Evolutionary conservation across 2,797 vertebrate species (phyloP).

Genomic region (Onychomys torridus): DNA sequence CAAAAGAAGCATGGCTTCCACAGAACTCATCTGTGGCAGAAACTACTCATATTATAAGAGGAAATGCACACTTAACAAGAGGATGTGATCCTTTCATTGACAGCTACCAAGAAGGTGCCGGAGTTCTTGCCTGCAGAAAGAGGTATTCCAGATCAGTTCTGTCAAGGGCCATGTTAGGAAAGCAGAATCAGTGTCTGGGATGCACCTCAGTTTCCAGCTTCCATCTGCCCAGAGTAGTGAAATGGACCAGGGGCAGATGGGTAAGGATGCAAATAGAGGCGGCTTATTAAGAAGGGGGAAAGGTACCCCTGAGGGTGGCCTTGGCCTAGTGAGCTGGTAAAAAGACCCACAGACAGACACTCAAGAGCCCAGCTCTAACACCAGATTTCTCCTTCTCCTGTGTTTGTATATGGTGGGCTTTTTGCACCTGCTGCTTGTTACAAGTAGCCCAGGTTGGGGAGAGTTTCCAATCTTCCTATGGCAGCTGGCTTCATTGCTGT

Average conservation of each 20-base stretch:
- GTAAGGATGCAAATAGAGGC: not conserved
- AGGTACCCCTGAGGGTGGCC: not conserved
- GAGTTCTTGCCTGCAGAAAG: slow-evolving; percentile 58
- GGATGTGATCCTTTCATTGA: slow-evolving; percentile 79
- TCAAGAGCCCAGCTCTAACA: not conserved
- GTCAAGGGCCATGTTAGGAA: not conserved
- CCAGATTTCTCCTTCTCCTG: not conserved
- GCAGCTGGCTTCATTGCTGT: too few relatives aligned
- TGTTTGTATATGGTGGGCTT: not conserved
- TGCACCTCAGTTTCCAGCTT: not conserved
- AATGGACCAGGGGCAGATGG: not conserved
- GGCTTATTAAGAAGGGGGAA: not conserved
- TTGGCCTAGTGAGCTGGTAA: not conserved
- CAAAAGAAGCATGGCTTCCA: slow-evolving; percentile 72
- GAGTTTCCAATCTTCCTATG: not conserved
- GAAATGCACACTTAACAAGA: slow-evolving; percentile 84
- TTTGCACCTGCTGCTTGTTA: not conserved
- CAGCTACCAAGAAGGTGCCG: slow-evolving; percentile 76
- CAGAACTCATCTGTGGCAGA: slow-evolving; percentile 82
- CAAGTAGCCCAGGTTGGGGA: too few relatives aligned
- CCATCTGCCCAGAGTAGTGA: not conserved
- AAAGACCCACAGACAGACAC: not conserved
- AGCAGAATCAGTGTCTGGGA: not conserved
- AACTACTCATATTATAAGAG: slow-evolving; percentile 84
- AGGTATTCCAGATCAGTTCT: slow-evolving; percentile 52